Percentiles rank a stretch among this genome's conserved stretches.
These are phyloP conservation scores for Eupristina koningsbergeri DNA, from an alignment of 1,140 invertebrate genomes.

Conservation along the genomic window DNA sequence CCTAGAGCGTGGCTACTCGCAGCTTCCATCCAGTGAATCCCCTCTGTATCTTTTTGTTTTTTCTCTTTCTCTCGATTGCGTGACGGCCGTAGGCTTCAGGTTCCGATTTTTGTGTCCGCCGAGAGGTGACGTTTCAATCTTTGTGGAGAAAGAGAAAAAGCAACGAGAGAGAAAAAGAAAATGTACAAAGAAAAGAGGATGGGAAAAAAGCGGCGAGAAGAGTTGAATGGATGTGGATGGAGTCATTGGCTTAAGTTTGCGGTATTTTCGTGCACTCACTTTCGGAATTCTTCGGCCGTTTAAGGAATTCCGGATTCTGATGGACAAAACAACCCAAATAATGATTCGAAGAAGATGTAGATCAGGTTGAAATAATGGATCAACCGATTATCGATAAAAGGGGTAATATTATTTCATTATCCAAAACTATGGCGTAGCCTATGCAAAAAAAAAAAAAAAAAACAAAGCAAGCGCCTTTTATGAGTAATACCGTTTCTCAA, in stretches of 20 bases:
- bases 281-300: neutral
- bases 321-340: neutral
- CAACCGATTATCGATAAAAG: too few species aligned
- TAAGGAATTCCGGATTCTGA: neutral
- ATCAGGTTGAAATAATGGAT: too few species aligned
- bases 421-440: too few species aligned
- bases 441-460: too few species aligned
- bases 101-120: constrained; percentile 19
- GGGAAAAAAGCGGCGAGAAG: neutral
- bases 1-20: constrained; percentile 4
- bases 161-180: neutral
- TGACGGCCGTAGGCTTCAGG: constrained; percentile 4
- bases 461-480: too few species aligned
- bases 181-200: neutral
- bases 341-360: too few species aligned
- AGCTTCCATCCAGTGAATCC: neutral
- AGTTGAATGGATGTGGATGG: neutral
- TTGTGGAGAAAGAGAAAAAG: neutral
- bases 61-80: too few species aligned
- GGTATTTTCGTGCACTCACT: neutral
- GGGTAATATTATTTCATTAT: too few species aligned
- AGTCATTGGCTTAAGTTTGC: neutral
- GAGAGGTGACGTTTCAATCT: neutral
- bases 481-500: too few species aligned
- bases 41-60: neutral